Percentiles rank a stretch among this genome's conserved stretches.
phyloP scores from a whole-genome alignment of 2,113 vertebrate species.

The Alces alces region DNA sequence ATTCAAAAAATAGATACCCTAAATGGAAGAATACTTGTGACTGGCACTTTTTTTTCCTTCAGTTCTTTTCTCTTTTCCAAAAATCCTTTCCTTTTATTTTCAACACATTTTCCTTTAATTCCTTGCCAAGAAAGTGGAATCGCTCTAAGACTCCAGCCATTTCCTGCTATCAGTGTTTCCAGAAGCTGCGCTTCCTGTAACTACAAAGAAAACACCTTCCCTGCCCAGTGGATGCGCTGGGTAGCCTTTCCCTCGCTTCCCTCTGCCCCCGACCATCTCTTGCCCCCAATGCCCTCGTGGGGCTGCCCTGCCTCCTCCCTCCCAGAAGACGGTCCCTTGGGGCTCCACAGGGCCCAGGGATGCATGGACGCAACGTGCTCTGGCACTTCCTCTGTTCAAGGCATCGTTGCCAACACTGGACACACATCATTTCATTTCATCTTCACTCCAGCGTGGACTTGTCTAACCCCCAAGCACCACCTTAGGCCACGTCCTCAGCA shows the following conservation, averaged over 20 bases:
- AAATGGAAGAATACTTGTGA: neutral
- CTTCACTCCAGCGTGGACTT: fast-evolving
- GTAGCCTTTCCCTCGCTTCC: neutral
- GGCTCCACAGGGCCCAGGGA: neutral
- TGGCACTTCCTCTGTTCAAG: neutral
- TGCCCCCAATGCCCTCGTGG: fast-evolving
- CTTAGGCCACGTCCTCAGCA: fast-evolving
- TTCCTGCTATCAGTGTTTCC: slow-evolving; percentile 16
- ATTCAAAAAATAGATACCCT: neutral
- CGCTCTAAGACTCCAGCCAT: neutral
- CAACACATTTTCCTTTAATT: slow-evolving; percentile 40
- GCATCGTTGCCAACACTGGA: fast-evolving
- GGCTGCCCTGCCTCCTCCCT: neutral
- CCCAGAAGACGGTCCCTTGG: fast-evolving
- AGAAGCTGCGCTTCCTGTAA: neutral
- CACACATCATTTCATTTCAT: fast-evolving
- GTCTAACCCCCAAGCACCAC: fast-evolving
- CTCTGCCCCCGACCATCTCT: neutral
- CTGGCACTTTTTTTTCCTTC: neutral
- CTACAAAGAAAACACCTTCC: neutral
- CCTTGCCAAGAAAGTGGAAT: slow-evolving; percentile 38
- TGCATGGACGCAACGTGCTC: fast-evolving
- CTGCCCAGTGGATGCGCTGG: neutral
- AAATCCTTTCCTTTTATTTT: slow-evolving; percentile 30
- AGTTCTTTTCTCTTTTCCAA: neutral